Base-by-base conservation (phyloP, 2,113 vertebrate genomes). In the Leptobrachium leishanense region DNA sequence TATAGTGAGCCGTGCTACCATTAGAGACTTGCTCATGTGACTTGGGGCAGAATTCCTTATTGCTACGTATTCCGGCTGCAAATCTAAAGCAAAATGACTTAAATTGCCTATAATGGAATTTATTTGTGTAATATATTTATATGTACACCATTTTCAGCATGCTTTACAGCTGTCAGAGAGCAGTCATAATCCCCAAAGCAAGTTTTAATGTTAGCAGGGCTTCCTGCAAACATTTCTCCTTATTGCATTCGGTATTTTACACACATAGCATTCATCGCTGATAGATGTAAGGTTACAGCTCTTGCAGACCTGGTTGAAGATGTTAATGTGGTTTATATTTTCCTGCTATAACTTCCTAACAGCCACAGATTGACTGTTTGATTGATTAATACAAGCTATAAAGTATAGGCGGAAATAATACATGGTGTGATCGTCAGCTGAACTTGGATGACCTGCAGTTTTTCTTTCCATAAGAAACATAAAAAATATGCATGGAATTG, bases 341-440 rank as follows among this genome's bases (percentile, higher is more conserved):
- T 81, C 64, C 78, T 81, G 73, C 67, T 74, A 74, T 81, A 68
- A 81, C 78, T 81, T 81, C 78, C 78, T 74, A 74, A 81, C 74
- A 81, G 55, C 74, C 65, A 74, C 57, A 74, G 78, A 81, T 68
- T 74, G 64, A 68, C 71, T 81, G 64, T 53, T 39, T 55, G 64
- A 68, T 74, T 81, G 72, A 81, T 64, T 74, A 66, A 74, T 72
- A 46, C 62, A 64, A 72, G 43, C 77, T 72, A 55, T 67, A 2
- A 55, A 80, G 63, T 73, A 74, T 80, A 41, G 67, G 57, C 46
- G 72, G 72, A 81, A 81, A 74, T 74, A 74, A 68, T 57, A 57
- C 64, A 40, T 68, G 64, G 63, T 81, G 65, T 81, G 73, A 68
- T 74, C 64, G 74, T 81, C 68, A 80, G 65, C 73, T 74, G 78